phyloP scores from a whole-genome alignment of 2,113 vertebrate genomes.

The Eudyptes chrysolophus region DNA sequence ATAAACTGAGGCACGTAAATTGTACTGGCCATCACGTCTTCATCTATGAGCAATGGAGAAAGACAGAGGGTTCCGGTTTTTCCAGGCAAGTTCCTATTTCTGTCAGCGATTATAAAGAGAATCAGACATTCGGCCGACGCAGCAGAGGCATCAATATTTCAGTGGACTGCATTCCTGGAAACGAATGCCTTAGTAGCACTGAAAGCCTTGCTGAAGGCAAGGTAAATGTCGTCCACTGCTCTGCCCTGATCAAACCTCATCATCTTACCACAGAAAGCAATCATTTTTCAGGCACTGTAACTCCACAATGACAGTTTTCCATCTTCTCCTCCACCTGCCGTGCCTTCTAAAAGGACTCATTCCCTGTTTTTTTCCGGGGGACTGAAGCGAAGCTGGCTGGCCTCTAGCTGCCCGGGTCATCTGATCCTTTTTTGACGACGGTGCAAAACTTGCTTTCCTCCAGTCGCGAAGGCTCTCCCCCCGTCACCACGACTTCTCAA shows the following conservation, averaged over 20 bases:
- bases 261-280: background rate
- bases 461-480: background rate
- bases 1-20: background rate
- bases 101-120: background rate
- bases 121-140: accelerated
- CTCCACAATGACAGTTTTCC: background rate
- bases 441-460: background rate
- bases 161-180: background rate
- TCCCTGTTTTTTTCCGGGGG: background rate
- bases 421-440: accelerated
- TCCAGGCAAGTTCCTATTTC: background rate
- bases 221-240: background rate
- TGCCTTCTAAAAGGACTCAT: background rate
- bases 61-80: background rate
- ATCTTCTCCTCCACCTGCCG: background rate
- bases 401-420: background rate
- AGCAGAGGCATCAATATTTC: background rate
- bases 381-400: background rate
- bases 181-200: background rate
- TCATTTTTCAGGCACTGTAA: background rate
- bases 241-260: background rate
- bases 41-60: background rate
- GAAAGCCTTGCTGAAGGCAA: background rate
- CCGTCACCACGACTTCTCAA: background rate
- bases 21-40: background rate